phyloP scores from a whole-genome alignment of 1,140 invertebrate species.

The Pogonomyrmex barbatus region DNA sequence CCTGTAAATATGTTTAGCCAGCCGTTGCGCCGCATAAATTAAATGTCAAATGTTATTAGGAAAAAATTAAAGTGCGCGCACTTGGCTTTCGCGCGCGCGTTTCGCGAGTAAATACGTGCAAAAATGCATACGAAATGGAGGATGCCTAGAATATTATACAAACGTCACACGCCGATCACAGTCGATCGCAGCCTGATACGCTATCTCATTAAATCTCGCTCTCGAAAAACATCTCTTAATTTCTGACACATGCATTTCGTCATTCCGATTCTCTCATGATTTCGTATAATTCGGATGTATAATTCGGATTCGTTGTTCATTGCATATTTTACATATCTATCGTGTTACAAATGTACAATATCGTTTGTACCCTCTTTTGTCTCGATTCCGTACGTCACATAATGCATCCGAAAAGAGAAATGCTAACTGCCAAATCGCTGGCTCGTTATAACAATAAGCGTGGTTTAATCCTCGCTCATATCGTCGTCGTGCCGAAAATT shows the following conservation, averaged over 20 bases:
- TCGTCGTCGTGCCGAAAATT: slow-evolving; percentile 24
- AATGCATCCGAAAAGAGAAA: neutral
- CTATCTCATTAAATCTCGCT: no score
- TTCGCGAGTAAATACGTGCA: neutral
- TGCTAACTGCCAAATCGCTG: neutral
- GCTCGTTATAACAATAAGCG: slow-evolving; percentile 27
- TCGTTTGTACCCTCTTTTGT: neutral
- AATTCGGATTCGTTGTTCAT: neutral
- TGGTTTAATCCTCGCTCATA: neutral
- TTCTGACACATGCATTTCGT: no score
- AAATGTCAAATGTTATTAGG: slow-evolving; percentile 46
- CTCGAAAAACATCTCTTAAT: no score
- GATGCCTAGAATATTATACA: neutral
- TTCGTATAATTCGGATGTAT: no score
- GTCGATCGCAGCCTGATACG: no score
- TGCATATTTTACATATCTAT: neutral
- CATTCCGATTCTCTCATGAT: no score
- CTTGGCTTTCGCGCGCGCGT: neutral
- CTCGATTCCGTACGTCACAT: neutral
- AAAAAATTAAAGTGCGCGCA: neutral
- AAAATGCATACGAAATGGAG: neutral
- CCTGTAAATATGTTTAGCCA: neutral
- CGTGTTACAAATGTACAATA: neutral
- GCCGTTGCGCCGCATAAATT: neutral
- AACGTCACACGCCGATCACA: no score